phyloP scores from a whole-genome alignment of 2,797 vertebrate genomes.

The Caiman crocodilus region DNA sequence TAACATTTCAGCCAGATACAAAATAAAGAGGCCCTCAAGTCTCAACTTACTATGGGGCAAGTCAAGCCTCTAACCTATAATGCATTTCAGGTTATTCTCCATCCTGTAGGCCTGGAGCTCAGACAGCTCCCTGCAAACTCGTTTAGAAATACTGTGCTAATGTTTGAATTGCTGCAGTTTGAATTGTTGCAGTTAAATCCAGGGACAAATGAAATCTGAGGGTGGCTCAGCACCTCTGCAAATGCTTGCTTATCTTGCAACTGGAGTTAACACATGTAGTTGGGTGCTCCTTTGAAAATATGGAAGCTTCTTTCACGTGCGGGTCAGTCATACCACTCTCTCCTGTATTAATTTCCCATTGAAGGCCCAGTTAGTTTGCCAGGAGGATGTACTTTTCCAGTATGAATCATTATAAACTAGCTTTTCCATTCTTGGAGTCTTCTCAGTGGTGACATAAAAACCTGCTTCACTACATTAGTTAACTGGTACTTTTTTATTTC shows the following conservation, averaged over 20 bases:
- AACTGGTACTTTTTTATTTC: background rate
- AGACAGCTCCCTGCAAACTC: conserved; percentile 32
- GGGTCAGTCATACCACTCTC: background rate
- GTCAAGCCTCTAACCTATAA: too few species aligned
- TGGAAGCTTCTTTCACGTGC: background rate
- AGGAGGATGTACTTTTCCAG: too few species aligned
- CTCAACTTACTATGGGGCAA: background rate
- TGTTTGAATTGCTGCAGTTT: conserved; percentile 16
- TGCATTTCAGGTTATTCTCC: background rate
- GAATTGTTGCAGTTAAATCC: background rate
- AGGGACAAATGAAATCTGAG: background rate
- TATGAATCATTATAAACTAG: background rate
- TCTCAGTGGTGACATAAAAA: background rate
- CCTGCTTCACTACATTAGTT: background rate
- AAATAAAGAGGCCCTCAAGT: background rate
- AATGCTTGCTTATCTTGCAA: background rate
- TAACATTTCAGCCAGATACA: background rate
- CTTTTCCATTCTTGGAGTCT: background rate
- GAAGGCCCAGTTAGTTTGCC: background rate
- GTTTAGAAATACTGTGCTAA: background rate
- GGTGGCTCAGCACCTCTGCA: background rate
- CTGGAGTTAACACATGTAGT: background rate
- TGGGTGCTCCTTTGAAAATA: background rate
- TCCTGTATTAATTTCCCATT: background rate
- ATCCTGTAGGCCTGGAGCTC: background rate